A percentile compares a stretch with the other conserved stretches of the same genome.
Evolutionary conservation across 2,113 vertebrate genomes (phyloP).

Genomic region (Salvator merianae): DNA sequence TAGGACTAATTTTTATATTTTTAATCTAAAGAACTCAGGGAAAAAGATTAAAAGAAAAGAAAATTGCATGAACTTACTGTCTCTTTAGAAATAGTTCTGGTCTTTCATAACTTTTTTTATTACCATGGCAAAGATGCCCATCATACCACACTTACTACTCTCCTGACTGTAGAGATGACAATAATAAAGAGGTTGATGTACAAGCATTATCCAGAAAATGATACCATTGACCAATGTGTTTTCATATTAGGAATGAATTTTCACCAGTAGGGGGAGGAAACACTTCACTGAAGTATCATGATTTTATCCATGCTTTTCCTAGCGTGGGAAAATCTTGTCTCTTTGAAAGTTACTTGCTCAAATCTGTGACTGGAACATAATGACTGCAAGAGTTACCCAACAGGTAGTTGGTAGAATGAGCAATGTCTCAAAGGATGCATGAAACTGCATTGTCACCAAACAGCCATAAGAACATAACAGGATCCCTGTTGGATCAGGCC

Average conservation of each 20-base stretch:
- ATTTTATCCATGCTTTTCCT: neutral
- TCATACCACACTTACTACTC: neutral
- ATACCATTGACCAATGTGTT: neutral
- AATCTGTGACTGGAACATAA: constrained; percentile 33
- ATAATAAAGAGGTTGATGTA: neutral
- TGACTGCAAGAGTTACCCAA: neutral
- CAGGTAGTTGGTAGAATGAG: constrained; percentile 24
- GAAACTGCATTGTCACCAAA: constrained; percentile 8
- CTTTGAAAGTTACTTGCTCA: constrained; percentile 37
- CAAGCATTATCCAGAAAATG: neutral
- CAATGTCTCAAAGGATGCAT: constrained; percentile 35
- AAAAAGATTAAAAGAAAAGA: too few relatives aligned
- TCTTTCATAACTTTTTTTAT: neutral
- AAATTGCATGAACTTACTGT: too few relatives aligned
- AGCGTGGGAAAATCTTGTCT: constrained; percentile 1
- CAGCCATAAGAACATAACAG: neutral
- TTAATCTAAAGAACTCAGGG: too few relatives aligned
- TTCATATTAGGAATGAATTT: constrained; percentile 41
- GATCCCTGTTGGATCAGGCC: too few relatives aligned
- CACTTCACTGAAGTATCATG: constrained; percentile 57
- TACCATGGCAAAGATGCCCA: neutral
- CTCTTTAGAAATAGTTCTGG: neutral
- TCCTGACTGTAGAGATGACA: neutral
- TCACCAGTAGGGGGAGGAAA: constrained; percentile 71
- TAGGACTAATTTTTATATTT: too few relatives aligned